Evolutionary conservation across 2,888 invertebrate species (phyloP), one percentile per base, ranked within the genome.

Genomic region (Diploptera punctata): DNA sequence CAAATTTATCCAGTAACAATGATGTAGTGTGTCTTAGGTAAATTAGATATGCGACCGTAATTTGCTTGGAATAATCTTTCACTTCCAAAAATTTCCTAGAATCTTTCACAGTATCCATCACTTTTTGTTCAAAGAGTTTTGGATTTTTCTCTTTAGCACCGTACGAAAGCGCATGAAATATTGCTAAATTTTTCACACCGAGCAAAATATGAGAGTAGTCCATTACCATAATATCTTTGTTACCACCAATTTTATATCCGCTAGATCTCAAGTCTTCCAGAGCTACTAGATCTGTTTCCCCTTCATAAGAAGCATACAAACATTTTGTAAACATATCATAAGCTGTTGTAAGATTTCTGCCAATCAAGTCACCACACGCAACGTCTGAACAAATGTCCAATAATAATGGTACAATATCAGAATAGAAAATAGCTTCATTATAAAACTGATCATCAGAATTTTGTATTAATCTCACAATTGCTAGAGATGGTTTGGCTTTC

Each of bases 91-190:
- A 29, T 10, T 29, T 21, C 10, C 57, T 57, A 16, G 21, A 26
- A 21, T 65, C 65, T 49, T 26, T 13, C n/a, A 57, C n/a, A 7
- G n/a, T 10, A 2, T 21, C n/a, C 4, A 57, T 24, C 10, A 57
- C 31, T 24, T 3, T 9, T n/a, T 57, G 16, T 21, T 49, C 21
- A 9, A 26, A 68, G 0, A 3, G n/a, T 1, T 13, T 1, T 1
- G 21, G 10, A 16, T 68, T 24, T 18, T 52, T 54, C 52, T 68
- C 52, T 29, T 73, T 73, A 52, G 31, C 16, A 7, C 33, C 76
- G 54, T 81, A 75, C 0, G 80, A 81, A 31, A 78, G 76, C 24
- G 81, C 79, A 73, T 82, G 82, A 31, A 81, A 78, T 7, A 73
- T 75, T 0, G 80, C 78, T 10, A 82, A 73, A 2, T 77, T 61